These are phyloP conservation scores for Collichthys lucidus DNA, from an alignment of 2,113 vertebrate genomes.

Conservation along the genomic window DNA sequence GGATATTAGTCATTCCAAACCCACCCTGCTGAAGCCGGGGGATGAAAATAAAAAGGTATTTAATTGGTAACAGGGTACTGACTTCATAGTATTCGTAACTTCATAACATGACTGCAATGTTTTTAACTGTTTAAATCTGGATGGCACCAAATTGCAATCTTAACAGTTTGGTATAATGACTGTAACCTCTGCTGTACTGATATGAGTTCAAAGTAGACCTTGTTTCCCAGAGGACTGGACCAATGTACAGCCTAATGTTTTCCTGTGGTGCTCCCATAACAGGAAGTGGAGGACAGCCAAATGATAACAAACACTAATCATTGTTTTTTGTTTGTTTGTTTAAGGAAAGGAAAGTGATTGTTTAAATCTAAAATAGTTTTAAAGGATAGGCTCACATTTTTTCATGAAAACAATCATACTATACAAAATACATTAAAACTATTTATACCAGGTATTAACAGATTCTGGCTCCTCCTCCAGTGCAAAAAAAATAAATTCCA, in stretches of 20 bases:
- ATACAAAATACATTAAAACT: too few relatives aligned
- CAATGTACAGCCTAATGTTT: background rate
- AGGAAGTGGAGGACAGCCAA: background rate
- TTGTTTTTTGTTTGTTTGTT: too few relatives aligned
- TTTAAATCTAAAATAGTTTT: too few relatives aligned
- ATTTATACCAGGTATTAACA: too few relatives aligned
- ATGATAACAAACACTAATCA: background rate
- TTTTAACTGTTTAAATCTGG: background rate
- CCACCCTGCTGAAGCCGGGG: background rate
- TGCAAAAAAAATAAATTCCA: too few relatives aligned
- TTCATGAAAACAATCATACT: too few relatives aligned
- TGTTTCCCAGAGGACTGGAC: background rate
- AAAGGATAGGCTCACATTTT: too few relatives aligned
- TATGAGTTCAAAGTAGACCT: background rate
- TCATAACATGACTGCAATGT: background rate
- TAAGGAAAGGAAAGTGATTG: background rate
- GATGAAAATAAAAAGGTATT: background rate
- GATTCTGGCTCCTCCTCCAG: too few relatives aligned
- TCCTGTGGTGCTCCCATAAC: conserved; percentile 8
- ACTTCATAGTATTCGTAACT: too few relatives aligned
- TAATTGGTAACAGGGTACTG: too few relatives aligned
- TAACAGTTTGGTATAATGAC: background rate
- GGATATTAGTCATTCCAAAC: background rate
- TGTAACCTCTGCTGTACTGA: background rate
- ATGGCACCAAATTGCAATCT: background rate